Percentiles rank a stretch among this genome's conserved stretches.
phyloP scores from a whole-genome alignment of 2,797 vertebrate species.

The Smutsia gigantea region DNA sequence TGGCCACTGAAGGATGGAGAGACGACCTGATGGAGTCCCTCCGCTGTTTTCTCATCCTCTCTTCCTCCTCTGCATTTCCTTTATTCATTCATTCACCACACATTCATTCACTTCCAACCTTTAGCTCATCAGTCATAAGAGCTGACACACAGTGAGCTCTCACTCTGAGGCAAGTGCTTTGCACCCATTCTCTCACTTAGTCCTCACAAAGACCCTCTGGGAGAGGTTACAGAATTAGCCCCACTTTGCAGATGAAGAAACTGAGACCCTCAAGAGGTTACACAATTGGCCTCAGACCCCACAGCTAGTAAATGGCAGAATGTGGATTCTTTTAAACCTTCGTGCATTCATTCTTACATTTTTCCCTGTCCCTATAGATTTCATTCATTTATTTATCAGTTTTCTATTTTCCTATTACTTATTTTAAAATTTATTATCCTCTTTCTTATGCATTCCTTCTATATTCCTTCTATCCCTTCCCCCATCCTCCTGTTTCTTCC shows the following conservation, averaged over 20 bases:
- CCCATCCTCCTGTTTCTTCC: not conserved
- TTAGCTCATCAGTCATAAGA: not conserved
- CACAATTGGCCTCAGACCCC: not conserved
- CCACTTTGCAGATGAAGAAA: not conserved
- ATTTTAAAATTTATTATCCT: not conserved
- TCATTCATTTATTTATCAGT: not conserved
- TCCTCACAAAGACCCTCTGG: not conserved
- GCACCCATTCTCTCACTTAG: not conserved
- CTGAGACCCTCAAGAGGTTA: not conserved
- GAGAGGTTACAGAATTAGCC: not conserved
- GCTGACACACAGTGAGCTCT: not conserved
- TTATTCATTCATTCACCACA: not conserved
- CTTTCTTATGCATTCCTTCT: not conserved
- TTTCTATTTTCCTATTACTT: not conserved
- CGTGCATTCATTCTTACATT: rapidly evolving
- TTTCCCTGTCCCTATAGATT: not conserved
- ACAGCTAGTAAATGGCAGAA: not conserved
- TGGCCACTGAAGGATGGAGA: slow-evolving; percentile 73
- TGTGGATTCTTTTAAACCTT: not conserved
- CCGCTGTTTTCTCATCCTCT: not conserved
- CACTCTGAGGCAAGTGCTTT: not conserved
- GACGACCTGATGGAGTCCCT: not conserved
- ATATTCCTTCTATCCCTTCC: not conserved
- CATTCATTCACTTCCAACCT: not conserved
- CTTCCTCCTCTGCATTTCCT: not conserved